These are phyloP conservation scores for Strigamia crassipes DNA, from an alignment of 2,888 invertebrate species.

Conservation along the genomic window DNA sequence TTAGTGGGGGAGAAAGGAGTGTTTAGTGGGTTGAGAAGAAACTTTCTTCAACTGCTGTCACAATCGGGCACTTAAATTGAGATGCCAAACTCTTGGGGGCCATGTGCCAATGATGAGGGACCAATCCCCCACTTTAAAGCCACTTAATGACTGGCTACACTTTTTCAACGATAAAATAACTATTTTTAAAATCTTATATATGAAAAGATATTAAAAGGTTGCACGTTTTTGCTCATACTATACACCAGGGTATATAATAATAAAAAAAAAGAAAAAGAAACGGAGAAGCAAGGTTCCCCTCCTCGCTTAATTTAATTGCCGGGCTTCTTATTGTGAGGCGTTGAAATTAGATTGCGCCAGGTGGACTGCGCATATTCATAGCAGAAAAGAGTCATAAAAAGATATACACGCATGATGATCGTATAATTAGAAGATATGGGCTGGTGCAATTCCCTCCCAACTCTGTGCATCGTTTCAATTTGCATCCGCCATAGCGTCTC, in stretches of 20 bases:
- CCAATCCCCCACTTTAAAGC: not conserved
- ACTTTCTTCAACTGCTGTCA: constrained; percentile 21
- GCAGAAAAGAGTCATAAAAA: constrained; percentile 20
- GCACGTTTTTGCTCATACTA: not conserved
- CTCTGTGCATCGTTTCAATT: constrained; percentile 22
- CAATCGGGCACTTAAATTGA: constrained; percentile 19
- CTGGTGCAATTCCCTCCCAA: constrained; percentile 17
- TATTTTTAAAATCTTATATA: not conserved
- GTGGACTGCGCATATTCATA: constrained; percentile 31
- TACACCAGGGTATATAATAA: not conserved
- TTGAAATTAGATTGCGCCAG: constrained; percentile 21
- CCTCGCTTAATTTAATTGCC: constrained; percentile 7
- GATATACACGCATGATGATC: constrained; percentile 23
- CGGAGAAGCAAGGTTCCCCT: not conserved
- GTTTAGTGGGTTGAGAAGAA: constrained; percentile 31
- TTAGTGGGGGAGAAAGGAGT: constrained; percentile 23
- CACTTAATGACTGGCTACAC: not conserved
- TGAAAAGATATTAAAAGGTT: not conserved
- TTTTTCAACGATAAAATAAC: not conserved
- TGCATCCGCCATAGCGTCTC: constrained; percentile 33
- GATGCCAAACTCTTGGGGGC: constrained; percentile 17
- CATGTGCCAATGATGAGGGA: constrained; percentile 6
- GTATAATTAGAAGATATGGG: constrained; percentile 35
- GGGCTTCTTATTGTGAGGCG: constrained; percentile 26
- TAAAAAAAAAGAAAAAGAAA: not conserved